These are phyloP conservation scores for Tetragonisca angustula DNA, from an alignment of 2,888 invertebrate species.

Conservation along the genomic window DNA sequence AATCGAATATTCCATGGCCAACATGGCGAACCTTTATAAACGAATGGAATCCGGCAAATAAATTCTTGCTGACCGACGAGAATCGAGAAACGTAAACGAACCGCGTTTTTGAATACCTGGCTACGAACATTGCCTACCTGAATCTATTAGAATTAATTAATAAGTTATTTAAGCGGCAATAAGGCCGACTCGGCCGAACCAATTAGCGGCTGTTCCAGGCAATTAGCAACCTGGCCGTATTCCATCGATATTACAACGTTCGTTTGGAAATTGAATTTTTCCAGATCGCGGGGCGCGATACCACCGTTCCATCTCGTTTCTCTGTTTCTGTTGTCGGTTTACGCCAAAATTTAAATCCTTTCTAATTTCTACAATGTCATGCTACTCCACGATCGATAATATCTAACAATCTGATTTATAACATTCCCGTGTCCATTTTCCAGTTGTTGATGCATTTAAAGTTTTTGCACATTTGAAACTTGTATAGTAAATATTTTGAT, in stretches of 20 bases:
- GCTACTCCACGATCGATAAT: too few relatives aligned
- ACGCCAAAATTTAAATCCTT: not conserved
- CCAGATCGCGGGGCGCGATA: not conserved
- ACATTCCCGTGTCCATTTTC: too few relatives aligned
- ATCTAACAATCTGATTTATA: too few relatives aligned
- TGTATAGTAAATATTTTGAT: too few relatives aligned
- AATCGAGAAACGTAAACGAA: constrained; percentile 18
- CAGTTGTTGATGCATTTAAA: too few relatives aligned
- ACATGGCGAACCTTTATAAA: constrained; percentile 13
- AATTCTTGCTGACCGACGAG: constrained; percentile 16
- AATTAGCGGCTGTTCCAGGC: constrained; percentile 36
- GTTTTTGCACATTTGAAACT: too few relatives aligned
- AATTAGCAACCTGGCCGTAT: constrained; percentile 20
- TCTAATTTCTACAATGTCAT: not conserved
- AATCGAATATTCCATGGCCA: not conserved
- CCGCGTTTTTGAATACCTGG: constrained; percentile 17
- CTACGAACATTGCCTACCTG: not conserved
- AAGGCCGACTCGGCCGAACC: constrained; percentile 19
- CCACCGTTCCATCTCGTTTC: not conserved
- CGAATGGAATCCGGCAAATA: constrained; percentile 18
- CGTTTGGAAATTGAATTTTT: constrained; percentile 28
- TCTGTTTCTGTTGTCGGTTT: not conserved
- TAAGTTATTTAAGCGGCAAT: constrained; percentile 51
- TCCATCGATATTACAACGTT: constrained; percentile 20
- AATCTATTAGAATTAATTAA: constrained; percentile 59